Evolutionary conservation across 2,113 vertebrate species (phyloP).

Genomic region (Amblyornis subalaris): DNA sequence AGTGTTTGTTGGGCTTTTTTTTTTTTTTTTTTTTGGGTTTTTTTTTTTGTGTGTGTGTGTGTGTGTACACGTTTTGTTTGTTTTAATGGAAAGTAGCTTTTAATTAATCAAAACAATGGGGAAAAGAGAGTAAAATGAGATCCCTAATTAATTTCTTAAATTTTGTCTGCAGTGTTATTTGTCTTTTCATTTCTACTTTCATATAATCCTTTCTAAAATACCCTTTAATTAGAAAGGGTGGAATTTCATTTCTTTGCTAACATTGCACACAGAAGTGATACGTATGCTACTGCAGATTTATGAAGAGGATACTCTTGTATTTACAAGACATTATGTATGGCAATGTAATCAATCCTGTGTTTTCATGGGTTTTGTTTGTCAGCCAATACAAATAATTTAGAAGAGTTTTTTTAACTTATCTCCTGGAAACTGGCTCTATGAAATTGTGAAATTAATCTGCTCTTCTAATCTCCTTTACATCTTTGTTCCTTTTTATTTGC

Average conservation of each 20-base stretch:
- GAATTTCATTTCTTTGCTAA: not conserved
- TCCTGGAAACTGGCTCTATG: not conserved
- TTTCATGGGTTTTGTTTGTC: not conserved
- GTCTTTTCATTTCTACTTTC: not conserved
- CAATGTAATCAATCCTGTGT: not conserved
- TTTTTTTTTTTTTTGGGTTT: not conserved
- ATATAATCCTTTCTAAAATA: not conserved
- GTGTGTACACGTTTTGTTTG: not conserved
- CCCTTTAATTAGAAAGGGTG: not conserved
- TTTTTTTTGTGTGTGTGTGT: not conserved
- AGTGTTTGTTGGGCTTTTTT: not conserved
- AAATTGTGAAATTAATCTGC: not conserved
- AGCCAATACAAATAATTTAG: not conserved
- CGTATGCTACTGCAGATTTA: not conserved
- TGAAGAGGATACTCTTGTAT: not conserved
- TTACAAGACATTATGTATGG: not conserved
- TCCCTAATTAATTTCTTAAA: not conserved
- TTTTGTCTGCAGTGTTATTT: not conserved
- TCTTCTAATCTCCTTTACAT: constrained; percentile 47
- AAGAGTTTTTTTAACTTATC: not conserved
- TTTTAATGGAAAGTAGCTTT: not conserved
- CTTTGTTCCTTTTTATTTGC: constrained; percentile 48
- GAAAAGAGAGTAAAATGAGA: not conserved
- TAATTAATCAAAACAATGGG: not conserved
- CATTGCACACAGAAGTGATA: not conserved